Conservation (phyloP, 37 sponge, comb jelly and placozoan species). For the Halichondria panicea region DNA sequence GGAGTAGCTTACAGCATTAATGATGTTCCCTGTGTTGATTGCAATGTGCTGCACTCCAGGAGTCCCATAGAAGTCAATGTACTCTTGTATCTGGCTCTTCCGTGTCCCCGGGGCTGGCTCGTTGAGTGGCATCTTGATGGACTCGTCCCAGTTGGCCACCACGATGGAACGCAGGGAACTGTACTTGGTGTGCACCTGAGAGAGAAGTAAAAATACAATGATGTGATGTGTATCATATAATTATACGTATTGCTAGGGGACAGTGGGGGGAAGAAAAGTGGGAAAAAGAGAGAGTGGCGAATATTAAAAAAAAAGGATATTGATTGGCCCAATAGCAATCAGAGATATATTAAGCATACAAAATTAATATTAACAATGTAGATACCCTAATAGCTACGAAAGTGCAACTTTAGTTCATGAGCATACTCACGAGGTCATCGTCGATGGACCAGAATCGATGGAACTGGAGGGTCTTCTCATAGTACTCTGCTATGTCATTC, state of each 20-base stretch:
- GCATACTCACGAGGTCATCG: conserved; percentile 75
- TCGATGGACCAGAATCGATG: conserved; percentile 99
- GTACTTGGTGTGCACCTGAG: conserved; percentile 94
- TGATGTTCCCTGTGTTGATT: conserved; percentile 83
- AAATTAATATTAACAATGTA: no score
- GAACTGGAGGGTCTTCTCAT: conserved; percentile 92
- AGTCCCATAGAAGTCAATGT: conserved; percentile 91
- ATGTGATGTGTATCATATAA: no score
- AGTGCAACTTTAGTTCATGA: no score
- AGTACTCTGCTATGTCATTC: conserved; percentile 83
- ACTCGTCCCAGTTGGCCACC: conserved; percentile 96
- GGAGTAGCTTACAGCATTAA: conserved; percentile 69
- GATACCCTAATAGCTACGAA: no score
- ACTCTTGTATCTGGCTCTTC: conserved; percentile 99
- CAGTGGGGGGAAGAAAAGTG: not conserved
- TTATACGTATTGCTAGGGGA: no score
- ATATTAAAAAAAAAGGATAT: not conserved
- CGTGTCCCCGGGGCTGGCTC: conserved; percentile 95
- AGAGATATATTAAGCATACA: not conserved
- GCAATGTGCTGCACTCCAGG: conserved; percentile 99
- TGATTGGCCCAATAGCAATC: not conserved
- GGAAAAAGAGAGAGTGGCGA: not conserved
- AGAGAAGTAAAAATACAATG: not conserved
- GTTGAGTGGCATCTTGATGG: conserved; percentile 99
- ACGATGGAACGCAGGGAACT: conserved; percentile 96